These are phyloP conservation scores for Sorex fumeus DNA, from an alignment of 2,113 vertebrate species.

Conservation along the genomic window DNA sequence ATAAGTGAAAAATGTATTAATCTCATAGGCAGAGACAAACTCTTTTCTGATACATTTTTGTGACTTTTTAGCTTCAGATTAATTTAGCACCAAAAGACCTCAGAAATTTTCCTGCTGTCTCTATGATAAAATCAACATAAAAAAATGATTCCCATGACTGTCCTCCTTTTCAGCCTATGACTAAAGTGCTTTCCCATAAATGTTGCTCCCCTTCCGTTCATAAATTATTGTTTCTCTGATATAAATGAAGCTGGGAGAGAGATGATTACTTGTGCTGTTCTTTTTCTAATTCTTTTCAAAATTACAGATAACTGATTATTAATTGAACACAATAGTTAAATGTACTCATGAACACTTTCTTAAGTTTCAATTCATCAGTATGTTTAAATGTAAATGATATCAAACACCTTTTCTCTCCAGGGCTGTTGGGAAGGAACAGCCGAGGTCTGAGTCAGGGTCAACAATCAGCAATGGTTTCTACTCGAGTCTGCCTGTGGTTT, in stretches of 20 bases:
- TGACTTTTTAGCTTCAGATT: conserved; percentile 28
- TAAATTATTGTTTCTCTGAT: conserved; percentile 50
- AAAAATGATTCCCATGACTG: conserved; percentile 37
- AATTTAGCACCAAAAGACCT: conserved; percentile 46
- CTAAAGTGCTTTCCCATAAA: conserved; percentile 35
- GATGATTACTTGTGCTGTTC: background rate
- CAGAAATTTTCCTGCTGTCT: background rate
- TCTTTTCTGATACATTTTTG: conserved; percentile 53
- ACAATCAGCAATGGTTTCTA: background rate
- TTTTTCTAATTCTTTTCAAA: background rate
- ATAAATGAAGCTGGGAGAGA: conserved; percentile 53
- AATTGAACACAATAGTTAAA: conserved; percentile 4
- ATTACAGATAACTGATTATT: conserved; percentile 13
- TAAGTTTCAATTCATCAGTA: conserved; percentile 31
- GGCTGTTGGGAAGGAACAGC: background rate
- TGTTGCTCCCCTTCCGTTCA: conserved; percentile 34
- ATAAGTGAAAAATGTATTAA: conserved; percentile 37
- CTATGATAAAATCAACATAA: conserved; percentile 43
- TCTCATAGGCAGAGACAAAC: conserved; percentile 37
- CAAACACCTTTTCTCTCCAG: background rate
- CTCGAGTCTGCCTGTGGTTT: background rate
- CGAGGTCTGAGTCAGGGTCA: background rate
- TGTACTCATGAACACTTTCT: background rate
- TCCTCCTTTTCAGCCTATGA: conserved; percentile 26
- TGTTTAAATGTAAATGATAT: conserved; percentile 33